Percentiles rank a stretch among this genome's conserved stretches.
Conservation (phyloP, 1,140 invertebrate species). For the Bemisia tabaci region DNA sequence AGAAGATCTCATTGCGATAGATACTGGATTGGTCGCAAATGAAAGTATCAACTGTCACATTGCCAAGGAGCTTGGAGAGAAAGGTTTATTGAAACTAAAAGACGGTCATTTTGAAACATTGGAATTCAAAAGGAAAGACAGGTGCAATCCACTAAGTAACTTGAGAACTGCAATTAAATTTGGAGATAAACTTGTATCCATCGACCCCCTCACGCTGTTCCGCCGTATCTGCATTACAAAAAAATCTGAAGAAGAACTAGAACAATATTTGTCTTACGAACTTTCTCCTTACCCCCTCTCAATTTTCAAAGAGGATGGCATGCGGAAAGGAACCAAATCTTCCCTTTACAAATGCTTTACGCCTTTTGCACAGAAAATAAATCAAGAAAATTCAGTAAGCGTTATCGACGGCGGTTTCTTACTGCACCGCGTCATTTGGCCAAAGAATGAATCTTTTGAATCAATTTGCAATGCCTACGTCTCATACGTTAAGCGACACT, state of each 20-base stretch:
- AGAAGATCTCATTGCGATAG: slow-evolving; percentile 27
- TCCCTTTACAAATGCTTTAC: slow-evolving; percentile 25
- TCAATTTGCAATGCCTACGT: slow-evolving; percentile 15
- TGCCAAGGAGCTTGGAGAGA: slow-evolving; percentile 27
- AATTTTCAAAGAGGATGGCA: slow-evolving; percentile 29
- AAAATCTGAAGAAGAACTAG: slow-evolving; percentile 24
- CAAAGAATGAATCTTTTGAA: slow-evolving; percentile 14
- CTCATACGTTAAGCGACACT: slow-evolving; percentile 17
- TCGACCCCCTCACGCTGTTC: slow-evolving; percentile 29
- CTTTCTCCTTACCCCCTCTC: slow-evolving; percentile 28
- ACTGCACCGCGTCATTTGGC: slow-evolving; percentile 20
- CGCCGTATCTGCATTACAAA: slow-evolving; percentile 27
- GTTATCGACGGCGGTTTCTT: slow-evolving; percentile 21
- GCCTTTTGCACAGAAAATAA: background rate
- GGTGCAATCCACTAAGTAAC: too few relatives aligned
- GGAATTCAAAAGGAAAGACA: too few relatives aligned
- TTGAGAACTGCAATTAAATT: too few relatives aligned
- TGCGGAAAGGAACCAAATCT: slow-evolving; percentile 30
- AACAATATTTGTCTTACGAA: slow-evolving; percentile 31
- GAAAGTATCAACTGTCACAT: slow-evolving; percentile 30
- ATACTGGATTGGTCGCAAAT: slow-evolving; percentile 28
- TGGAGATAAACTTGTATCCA: too few relatives aligned
- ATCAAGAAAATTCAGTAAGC: background rate
- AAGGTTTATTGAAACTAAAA: slow-evolving; percentile 23
- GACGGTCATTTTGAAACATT: slow-evolving; percentile 19